phyloP scores from a whole-genome alignment of 2,113 vertebrate species.

The Rhinogobius similis region DNA sequence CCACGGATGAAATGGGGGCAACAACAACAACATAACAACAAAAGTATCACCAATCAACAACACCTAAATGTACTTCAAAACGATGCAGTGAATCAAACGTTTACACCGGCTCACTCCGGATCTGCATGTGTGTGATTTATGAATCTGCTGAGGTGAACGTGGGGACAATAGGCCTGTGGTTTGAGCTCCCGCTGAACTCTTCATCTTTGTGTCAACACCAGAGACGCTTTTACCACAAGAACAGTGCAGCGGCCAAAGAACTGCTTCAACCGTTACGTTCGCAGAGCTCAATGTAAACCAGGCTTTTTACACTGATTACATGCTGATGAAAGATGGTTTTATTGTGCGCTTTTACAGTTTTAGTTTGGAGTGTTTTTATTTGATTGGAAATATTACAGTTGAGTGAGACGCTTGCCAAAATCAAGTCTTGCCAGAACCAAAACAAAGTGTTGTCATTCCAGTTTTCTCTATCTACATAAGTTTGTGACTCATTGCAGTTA shows the following conservation, averaged over 20 bases:
- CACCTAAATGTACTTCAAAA: too few relatives aligned
- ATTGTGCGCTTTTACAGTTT: neutral
- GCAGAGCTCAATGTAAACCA: neutral
- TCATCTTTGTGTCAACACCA: constrained; percentile 65
- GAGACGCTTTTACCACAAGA: constrained; percentile 46
- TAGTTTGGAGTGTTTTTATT: neutral
- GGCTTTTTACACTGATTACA: constrained; percentile 11
- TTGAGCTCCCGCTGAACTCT: constrained; percentile 38
- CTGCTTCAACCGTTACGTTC: constrained; percentile 19
- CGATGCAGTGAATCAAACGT: too few relatives aligned
- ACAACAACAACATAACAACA: too few relatives aligned
- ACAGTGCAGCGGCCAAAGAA: constrained; percentile 53
- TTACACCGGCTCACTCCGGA: too few relatives aligned
- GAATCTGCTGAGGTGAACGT: neutral
- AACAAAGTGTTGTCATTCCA: neutral
- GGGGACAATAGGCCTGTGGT: constrained; percentile 42
- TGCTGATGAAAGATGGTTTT: constrained; percentile 8
- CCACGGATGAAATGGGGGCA: too few relatives aligned
- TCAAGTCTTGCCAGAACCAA: neutral
- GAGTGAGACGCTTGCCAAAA: neutral
- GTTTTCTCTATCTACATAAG: neutral
- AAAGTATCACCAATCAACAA: too few relatives aligned
- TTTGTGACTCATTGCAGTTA: too few relatives aligned
- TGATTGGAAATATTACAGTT: neutral
- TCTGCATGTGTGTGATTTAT: neutral